Percentiles rank a stretch among this genome's conserved stretches.
Evolutionary conservation across 2,888 invertebrate genomes (phyloP).

Genomic region (Spilosoma lubricipeda): DNA sequence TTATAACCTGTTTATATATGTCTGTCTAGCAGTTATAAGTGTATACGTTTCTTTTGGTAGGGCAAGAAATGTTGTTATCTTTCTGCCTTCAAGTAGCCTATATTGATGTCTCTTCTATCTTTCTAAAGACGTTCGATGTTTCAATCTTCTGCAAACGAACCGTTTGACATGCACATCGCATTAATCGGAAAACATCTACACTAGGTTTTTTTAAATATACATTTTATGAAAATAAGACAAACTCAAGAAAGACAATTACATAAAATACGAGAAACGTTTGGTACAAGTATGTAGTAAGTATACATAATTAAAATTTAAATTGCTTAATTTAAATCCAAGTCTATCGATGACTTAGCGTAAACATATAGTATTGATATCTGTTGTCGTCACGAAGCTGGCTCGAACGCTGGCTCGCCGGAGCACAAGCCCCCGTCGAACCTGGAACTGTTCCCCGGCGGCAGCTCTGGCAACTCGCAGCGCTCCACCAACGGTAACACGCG

Average conservation of each 20-base stretch:
- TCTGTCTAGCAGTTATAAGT: conserved; percentile 42
- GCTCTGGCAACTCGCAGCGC: conserved; percentile 87
- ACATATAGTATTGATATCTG: conserved; percentile 65
- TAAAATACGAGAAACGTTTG: neutral
- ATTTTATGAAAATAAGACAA: conserved; percentile 1
- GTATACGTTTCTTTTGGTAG: conserved; percentile 40
- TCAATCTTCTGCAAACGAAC: conserved; percentile 56
- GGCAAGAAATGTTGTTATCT: conserved; percentile 50
- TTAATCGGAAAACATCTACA: conserved; percentile 26
- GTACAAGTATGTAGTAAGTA: conserved; percentile 1
- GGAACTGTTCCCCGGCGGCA: conserved; percentile 89
- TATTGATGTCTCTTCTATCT: conserved; percentile 64
- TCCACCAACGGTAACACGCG: conserved; percentile 92
- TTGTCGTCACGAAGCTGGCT: conserved; percentile 78
- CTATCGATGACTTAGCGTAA: neutral
- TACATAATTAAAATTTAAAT: neutral
- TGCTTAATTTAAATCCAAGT: neutral
- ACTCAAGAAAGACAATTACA: neutral
- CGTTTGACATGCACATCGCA: conserved; percentile 64
- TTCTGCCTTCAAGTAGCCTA: conserved; percentile 61
- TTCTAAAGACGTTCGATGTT: conserved; percentile 63
- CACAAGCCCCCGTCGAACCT: conserved; percentile 90
- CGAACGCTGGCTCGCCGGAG: conserved; percentile 87
- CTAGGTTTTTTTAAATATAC: conserved; percentile 5
- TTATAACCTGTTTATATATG: conserved; percentile 46